These are phyloP conservation scores for Hipparchia semele DNA, from an alignment of 2,888 invertebrate genomes.

Conservation along the genomic window DNA sequence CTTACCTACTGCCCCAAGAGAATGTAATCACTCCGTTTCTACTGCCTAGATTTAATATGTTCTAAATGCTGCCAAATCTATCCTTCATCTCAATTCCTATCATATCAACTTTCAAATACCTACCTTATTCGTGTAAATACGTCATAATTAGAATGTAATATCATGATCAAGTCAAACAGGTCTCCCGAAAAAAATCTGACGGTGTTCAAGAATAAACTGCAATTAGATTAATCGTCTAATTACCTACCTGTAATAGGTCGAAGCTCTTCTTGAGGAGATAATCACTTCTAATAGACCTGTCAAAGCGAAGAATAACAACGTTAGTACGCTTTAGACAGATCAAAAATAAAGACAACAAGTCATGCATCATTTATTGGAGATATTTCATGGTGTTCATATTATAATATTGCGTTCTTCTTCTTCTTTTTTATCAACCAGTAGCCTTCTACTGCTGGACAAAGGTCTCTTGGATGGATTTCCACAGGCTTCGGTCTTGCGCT, in stretches of 20 bases:
- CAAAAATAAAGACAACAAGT: background rate
- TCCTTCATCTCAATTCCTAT: slow-evolving; percentile 6
- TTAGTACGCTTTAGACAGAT: background rate
- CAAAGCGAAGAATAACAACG: slow-evolving; percentile 2
- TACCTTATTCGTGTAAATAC: slow-evolving; percentile 14
- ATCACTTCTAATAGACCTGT: slow-evolving; percentile 11
- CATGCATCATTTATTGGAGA: too few relatives aligned
- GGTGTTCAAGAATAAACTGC: slow-evolving; percentile 3
- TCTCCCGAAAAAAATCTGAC: background rate
- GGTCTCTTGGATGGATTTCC: too few relatives aligned
- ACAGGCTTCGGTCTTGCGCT: too few relatives aligned
- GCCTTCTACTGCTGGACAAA: too few relatives aligned
- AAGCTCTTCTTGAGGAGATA: background rate
- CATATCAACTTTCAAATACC: slow-evolving; percentile 13
- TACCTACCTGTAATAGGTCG: slow-evolving; percentile 8
- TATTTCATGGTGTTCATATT: too few relatives aligned
- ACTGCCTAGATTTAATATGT: background rate
- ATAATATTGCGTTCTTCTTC: too few relatives aligned
- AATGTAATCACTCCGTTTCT: background rate
- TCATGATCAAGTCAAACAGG: slow-evolving; percentile 12
- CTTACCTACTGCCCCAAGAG: too few relatives aligned
- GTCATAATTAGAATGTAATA: slow-evolving; percentile 19
- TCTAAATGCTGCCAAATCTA: background rate
- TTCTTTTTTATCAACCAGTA: too few relatives aligned
- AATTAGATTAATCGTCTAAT: slow-evolving; percentile 15